A percentile compares a stretch with the other conserved stretches of the same genome.
These are phyloP conservation scores for Isichthys henryi DNA, from an alignment of 2,113 vertebrate genomes.

Conservation along the genomic window DNA sequence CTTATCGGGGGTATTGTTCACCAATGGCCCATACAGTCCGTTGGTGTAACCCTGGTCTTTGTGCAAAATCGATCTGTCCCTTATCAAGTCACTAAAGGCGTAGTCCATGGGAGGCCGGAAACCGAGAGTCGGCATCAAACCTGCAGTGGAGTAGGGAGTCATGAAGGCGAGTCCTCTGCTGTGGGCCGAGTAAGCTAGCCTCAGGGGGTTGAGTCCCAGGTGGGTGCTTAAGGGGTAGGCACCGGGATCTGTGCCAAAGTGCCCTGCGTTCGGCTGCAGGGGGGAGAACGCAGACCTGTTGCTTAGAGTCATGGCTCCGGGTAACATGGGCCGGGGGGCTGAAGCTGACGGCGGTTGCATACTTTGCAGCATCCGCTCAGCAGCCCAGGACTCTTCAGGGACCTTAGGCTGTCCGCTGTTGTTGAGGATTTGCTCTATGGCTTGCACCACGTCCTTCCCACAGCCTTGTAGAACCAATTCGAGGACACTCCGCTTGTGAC, in stretches of 20 bases:
- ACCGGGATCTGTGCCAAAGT: conserved; percentile 82
- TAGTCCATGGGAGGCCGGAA: conserved; percentile 98
- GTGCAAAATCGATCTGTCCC: conserved; percentile 86
- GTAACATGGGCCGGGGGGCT: conserved; percentile 76
- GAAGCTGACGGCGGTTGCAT: conserved; percentile 63
- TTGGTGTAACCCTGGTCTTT: conserved; percentile 84
- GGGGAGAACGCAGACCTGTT: conserved; percentile 97
- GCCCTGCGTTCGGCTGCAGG: conserved; percentile 84
- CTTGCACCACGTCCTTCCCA: conserved; percentile 95
- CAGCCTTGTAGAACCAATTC: conserved; percentile 96
- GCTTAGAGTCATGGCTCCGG: conserved; percentile 86
- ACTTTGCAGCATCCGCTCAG: conserved; percentile 69
- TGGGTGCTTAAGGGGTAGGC: conserved; percentile 83
- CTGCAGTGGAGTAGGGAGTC: conserved; percentile 92
- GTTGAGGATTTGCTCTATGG: conserved; percentile 98
- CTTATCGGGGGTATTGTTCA: conserved; percentile 90
- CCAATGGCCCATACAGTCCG: conserved; percentile 88
- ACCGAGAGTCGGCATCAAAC: conserved; percentile 90
- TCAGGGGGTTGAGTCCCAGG: conserved; percentile 88
- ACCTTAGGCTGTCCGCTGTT: conserved; percentile 63
- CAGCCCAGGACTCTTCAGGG: conserved; percentile 73
- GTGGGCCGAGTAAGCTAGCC: conserved; percentile 93
- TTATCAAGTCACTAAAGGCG: conserved; percentile 94
- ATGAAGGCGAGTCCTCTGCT: conserved; percentile 97
- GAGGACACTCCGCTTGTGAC: conserved; percentile 88